phyloP scores from a whole-genome alignment of 2,113 vertebrate genomes.

The Peucedramus taeniatus region DNA sequence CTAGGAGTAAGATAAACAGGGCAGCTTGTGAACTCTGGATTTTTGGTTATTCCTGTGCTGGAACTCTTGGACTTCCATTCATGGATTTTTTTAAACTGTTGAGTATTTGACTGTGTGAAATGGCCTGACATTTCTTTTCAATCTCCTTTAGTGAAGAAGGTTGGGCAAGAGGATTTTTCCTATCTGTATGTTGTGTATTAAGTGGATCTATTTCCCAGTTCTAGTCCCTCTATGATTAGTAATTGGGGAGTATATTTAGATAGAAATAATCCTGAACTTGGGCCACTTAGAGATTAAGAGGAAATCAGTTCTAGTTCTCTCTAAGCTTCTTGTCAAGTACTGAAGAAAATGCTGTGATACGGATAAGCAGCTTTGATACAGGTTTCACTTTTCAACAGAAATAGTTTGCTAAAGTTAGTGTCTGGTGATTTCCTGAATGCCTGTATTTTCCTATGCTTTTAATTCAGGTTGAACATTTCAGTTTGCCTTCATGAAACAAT shows the following conservation, averaged over 20 bases:
- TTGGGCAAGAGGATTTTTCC: background rate
- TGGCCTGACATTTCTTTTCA: background rate
- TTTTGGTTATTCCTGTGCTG: background rate
- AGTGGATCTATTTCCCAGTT: background rate
- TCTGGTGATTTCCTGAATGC: background rate
- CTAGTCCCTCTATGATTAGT: background rate
- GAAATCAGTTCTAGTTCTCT: conserved; percentile 9
- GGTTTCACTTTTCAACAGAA: conserved; percentile 9
- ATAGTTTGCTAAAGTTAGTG: background rate
- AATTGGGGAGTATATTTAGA: background rate
- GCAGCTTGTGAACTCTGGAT: background rate
- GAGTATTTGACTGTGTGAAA: background rate
- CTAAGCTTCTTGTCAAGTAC: conserved; percentile 17
- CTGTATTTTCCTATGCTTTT: background rate
- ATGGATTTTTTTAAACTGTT: background rate
- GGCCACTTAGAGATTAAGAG: background rate
- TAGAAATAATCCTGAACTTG: conserved; percentile 19
- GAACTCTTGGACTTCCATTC: background rate
- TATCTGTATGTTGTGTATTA: background rate
- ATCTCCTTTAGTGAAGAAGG: background rate
- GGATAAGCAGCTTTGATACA: conserved; percentile 6
- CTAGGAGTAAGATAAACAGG: background rate
- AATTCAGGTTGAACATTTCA: background rate
- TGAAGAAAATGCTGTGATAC: background rate
- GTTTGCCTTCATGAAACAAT: background rate